Evolutionary conservation across 1,140 invertebrate genomes (phyloP).

Genomic region (Sesamia nonagrioides): DNA sequence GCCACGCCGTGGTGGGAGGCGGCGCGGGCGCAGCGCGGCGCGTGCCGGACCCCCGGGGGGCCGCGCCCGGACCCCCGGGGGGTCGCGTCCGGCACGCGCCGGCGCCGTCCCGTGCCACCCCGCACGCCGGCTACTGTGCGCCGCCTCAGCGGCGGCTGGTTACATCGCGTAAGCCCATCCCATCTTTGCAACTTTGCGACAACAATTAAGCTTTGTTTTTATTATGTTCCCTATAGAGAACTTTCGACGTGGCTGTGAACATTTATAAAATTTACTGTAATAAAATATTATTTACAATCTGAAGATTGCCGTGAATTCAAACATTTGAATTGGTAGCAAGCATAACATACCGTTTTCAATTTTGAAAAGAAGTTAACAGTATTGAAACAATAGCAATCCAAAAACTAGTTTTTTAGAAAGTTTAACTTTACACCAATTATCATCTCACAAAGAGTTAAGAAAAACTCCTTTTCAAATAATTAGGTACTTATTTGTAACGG

Average conservation of each 20-base stretch:
- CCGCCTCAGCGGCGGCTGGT: conserved; percentile 88
- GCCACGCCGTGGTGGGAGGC: conserved; percentile 77
- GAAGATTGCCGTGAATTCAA: conserved; percentile 20
- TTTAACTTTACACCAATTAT: too few relatives aligned
- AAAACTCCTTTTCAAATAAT: conserved; percentile 19
- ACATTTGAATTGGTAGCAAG: conserved; percentile 16
- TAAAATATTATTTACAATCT: conserved; percentile 51
- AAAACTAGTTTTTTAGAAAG: background rate
- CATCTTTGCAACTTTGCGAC: conserved; percentile 86
- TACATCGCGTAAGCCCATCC: conserved; percentile 91
- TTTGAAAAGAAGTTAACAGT: conserved; percentile 21
- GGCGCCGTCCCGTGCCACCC: conserved; percentile 76
- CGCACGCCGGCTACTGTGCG: conserved; percentile 85
- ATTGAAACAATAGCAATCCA: background rate
- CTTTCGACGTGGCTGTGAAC: conserved; percentile 85
- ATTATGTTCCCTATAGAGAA: conserved; percentile 73
- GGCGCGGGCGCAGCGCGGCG: conserved; percentile 76
- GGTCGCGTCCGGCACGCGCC: conserved; percentile 70
- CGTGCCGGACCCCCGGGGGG: conserved; percentile 57
- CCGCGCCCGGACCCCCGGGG: conserved; percentile 63
- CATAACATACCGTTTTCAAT: background rate
- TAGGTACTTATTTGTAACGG: too few relatives aligned
- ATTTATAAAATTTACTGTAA: conserved; percentile 76
- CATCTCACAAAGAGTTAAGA: too few relatives aligned
- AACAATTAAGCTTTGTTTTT: conserved; percentile 88